These are phyloP conservation scores for Noctua janthina DNA, from an alignment of 2,888 invertebrate species.

Conservation along the genomic window DNA sequence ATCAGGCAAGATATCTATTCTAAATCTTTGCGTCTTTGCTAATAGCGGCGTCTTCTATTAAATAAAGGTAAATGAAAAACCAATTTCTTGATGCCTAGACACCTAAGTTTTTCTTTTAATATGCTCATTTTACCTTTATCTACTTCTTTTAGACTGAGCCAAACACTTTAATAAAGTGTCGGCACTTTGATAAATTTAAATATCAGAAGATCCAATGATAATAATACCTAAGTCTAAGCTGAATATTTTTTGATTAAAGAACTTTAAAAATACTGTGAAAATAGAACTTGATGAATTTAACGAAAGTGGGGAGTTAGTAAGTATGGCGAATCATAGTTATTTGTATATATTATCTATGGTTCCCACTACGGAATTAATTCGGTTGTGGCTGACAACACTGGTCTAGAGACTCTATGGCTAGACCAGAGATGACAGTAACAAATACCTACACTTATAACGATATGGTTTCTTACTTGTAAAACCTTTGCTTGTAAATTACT, in stretches of 20 bases:
- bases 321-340: background rate
- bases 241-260: background rate
- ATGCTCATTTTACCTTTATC: slow-evolving; percentile 7
- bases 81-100: background rate
- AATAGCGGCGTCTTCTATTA: background rate
- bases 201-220: slow-evolving; percentile 14
- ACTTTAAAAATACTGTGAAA: background rate
- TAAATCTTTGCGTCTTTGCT: background rate
- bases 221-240: background rate
- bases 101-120: background rate
- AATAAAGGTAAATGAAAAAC: slow-evolving; percentile 2
- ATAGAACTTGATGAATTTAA: background rate
- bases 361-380: too few species aligned
- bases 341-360: too few species aligned
- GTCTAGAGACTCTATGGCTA: too few species aligned
- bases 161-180: slow-evolving; percentile 9
- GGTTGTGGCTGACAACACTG: too few species aligned
- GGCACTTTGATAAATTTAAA: slow-evolving; percentile 20
- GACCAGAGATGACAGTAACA: too few species aligned
- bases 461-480: too few species aligned
- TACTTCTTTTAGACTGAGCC: background rate
- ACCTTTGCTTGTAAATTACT: too few species aligned
- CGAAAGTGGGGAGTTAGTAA: background rate
- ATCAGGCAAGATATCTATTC: background rate
- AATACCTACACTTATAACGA: too few species aligned